Percentiles rank a stretch among this genome's conserved stretches.
phyloP scores from a whole-genome alignment of 2,797 vertebrate species.

The Toxotes lorentzi region DNA sequence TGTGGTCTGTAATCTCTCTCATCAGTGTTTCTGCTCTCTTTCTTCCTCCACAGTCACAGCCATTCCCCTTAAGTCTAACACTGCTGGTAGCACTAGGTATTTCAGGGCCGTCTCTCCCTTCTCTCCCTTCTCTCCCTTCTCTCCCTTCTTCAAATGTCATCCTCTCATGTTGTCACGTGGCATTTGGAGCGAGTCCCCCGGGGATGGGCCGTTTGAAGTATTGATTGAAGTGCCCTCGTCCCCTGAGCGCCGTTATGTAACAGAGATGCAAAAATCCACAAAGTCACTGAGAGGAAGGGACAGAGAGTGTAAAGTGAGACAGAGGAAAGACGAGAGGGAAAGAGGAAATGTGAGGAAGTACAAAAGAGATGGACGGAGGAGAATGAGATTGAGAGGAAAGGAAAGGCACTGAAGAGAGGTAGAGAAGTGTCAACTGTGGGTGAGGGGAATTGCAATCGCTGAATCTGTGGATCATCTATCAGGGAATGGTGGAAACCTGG shows the following conservation, averaged over 20 bases:
- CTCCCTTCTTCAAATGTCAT: slow-evolving; percentile 65
- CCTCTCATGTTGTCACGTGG: slow-evolving; percentile 75
- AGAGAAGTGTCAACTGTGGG: slow-evolving; percentile 24
- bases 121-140: slow-evolving; percentile 35
- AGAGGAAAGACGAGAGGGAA: slow-evolving; percentile 19
- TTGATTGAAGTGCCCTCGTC: slow-evolving; percentile 78
- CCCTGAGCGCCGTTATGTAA: slow-evolving; percentile 79
- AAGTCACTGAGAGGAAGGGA: slow-evolving; percentile 67
- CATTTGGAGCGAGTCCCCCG: slow-evolving; percentile 75
- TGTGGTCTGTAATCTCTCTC: slow-evolving; percentile 54
- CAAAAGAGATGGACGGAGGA: slow-evolving; percentile 17
- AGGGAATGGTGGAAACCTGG: slow-evolving; percentile 34
- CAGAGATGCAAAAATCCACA: slow-evolving; percentile 75
- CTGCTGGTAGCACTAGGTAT: slow-evolving; percentile 53
- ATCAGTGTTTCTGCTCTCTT: slow-evolving; percentile 52
- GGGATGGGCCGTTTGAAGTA: slow-evolving; percentile 74
- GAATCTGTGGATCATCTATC: slow-evolving; percentile 51
- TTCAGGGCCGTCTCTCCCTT: slow-evolving; percentile 34
- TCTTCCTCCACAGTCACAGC: slow-evolving; percentile 30
- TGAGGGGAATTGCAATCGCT: slow-evolving; percentile 23
- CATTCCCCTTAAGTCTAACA: slow-evolving; percentile 20
- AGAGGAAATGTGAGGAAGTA: slow-evolving; percentile 28
- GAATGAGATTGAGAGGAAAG: slow-evolving; percentile 8
- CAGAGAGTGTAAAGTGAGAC: slow-evolving; percentile 6
- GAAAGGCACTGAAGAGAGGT: slow-evolving; percentile 4